Conservation (phyloP, 2,797 vertebrate genomes). For the Cercopithecus neglectus region DNA sequence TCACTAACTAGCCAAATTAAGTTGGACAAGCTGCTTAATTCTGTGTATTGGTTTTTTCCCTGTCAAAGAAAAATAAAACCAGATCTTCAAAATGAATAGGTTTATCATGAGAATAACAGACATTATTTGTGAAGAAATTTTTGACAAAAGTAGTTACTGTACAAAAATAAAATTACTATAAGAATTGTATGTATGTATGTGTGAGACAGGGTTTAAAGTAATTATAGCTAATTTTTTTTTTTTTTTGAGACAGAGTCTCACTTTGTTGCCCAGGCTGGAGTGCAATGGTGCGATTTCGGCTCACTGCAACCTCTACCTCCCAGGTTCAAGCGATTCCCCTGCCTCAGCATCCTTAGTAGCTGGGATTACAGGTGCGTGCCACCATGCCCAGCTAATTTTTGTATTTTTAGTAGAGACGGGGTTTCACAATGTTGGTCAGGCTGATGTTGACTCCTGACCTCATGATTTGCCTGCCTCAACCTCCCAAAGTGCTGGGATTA, state of each 20-base stretch:
- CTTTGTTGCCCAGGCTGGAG: no score
- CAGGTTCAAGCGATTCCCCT: no score
- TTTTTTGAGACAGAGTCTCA: not conserved
- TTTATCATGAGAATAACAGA: not conserved
- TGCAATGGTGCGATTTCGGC: no score
- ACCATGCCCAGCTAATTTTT: no score
- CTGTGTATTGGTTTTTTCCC: not conserved
- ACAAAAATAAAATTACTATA: not conserved
- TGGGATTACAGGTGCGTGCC: no score
- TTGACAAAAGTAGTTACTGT: not conserved
- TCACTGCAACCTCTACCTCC: no score
- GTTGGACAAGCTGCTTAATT: not conserved
- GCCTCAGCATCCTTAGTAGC: no score
- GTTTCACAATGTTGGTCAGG: no score
- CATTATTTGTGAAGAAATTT: not conserved
- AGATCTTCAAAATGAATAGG: not conserved
- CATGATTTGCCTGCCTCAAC: no score
- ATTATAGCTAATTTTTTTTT: not conserved
- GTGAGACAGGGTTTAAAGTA: not conserved
- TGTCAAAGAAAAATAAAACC: not conserved
- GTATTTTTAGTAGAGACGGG: no score
- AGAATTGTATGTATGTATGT: not conserved
- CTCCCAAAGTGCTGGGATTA: no score
- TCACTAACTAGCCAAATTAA: not conserved
- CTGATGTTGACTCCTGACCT: no score